These are phyloP conservation scores for Pogona vitticeps DNA, from an alignment of 2,113 vertebrate genomes.

Conservation along the genomic window DNA sequence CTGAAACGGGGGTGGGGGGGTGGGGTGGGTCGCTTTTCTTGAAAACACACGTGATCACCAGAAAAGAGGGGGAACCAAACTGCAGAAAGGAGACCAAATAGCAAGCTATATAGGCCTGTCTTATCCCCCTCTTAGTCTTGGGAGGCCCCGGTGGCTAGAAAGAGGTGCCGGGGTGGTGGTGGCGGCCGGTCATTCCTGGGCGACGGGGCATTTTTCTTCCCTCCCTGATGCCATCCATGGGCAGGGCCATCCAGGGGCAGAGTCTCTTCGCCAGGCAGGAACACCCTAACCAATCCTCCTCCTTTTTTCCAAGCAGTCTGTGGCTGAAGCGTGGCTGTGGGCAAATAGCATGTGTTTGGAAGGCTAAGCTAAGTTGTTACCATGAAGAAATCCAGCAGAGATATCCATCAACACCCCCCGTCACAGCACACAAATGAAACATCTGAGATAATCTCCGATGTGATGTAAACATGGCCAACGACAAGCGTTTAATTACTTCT, in stretches of 20 bases:
- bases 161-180: neutral
- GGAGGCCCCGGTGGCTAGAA: too few relatives aligned
- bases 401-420: constrained; percentile 6
- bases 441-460: fast-evolving
- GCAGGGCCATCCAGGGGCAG: too few relatives aligned
- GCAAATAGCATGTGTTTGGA: neutral
- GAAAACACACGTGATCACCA: too few relatives aligned
- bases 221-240: too few relatives aligned
- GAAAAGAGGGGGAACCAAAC: too few relatives aligned
- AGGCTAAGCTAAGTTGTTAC: neutral
- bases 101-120: too few relatives aligned
- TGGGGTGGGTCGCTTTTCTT: too few relatives aligned
- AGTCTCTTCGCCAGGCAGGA: too few relatives aligned
- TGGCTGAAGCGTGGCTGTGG: neutral
- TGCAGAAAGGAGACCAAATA: too few relatives aligned
- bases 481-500: neutral
- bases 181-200: neutral
- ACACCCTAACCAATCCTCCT: neutral
- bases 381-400: neutral
- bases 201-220: too few relatives aligned
- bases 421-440: constrained; percentile 2
- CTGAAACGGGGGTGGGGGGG: too few relatives aligned
- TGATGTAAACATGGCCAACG: neutral
- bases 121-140: too few relatives aligned
- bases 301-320: neutral